A percentile compares a stretch with the other conserved stretches of the same genome.
Evolutionary conservation across 2,888 invertebrate genomes (phyloP).

Genomic region (Drymonia ruficornis): DNA sequence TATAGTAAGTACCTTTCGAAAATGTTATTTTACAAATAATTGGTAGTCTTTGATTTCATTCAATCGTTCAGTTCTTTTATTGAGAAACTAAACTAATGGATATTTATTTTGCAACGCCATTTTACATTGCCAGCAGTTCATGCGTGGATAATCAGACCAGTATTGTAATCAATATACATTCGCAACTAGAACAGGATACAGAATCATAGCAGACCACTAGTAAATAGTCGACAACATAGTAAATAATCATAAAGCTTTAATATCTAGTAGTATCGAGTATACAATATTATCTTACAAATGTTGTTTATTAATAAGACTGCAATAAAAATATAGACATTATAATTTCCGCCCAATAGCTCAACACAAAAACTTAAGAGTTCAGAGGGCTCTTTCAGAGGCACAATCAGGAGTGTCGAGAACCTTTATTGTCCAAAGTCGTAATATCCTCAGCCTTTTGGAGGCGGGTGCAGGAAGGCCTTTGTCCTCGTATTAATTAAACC

Average conservation of each 20-base stretch:
- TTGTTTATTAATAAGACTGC: not conserved
- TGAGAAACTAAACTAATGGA: slow-evolving; percentile 4
- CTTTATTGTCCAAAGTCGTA: slow-evolving; percentile 49
- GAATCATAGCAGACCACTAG: not conserved
- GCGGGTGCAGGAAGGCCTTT: slow-evolving; percentile 48
- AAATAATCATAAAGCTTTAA: no score
- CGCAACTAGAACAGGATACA: not conserved
- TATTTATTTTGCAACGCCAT: slow-evolving; percentile 5
- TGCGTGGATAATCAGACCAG: slow-evolving; percentile 1
- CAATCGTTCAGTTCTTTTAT: not conserved
- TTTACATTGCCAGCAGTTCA: slow-evolving; percentile 1
- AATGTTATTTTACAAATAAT: not conserved
- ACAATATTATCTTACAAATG: no score
- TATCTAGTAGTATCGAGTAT: no score
- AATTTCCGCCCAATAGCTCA: not conserved
- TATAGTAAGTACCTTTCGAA: no score
- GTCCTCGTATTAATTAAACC: slow-evolving; percentile 57
- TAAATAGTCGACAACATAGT: not conserved
- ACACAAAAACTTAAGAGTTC: not conserved
- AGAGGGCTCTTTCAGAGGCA: not conserved
- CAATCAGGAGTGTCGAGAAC: slow-evolving; percentile 22
- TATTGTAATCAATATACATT: slow-evolving; percentile 3
- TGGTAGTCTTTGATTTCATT: not conserved
- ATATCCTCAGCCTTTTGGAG: slow-evolving; percentile 48
- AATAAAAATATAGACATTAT: not conserved